These are phyloP conservation scores for Catharus minimus DNA, from an alignment of 2,113 vertebrate genomes.

Conservation along the genomic window DNA sequence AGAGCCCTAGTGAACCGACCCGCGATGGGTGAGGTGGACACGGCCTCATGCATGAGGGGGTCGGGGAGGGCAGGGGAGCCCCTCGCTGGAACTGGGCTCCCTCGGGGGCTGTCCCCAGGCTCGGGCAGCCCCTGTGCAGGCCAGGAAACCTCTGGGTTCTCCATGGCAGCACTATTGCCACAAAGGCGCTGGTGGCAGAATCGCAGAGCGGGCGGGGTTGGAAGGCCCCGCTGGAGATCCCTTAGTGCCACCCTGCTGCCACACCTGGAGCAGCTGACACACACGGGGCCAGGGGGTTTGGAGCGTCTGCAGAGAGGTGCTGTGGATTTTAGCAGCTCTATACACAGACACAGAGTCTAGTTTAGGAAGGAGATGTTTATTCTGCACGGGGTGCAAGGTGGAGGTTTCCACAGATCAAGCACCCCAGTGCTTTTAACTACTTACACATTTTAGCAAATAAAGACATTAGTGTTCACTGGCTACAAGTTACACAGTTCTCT, in stretches of 20 bases:
- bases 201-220: accelerated
- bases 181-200: accelerated
- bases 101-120: background rate
- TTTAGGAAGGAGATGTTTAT: background rate
- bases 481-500: background rate
- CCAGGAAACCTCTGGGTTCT: background rate
- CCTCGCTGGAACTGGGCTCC: background rate
- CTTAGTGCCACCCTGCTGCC: background rate
- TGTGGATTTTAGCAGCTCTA: background rate
- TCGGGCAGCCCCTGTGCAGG: background rate
- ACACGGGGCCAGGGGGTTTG: background rate
- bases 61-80: background rate
- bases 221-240: background rate
- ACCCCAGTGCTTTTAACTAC: background rate
- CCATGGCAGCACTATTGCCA: accelerated
- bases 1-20: accelerated
- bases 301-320: no score
- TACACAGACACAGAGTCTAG: background rate
- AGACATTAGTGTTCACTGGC: no score
- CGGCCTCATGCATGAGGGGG: accelerated
- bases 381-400: background rate
- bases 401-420: background rate
- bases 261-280: background rate
- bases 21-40: accelerated
- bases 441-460: background rate